Evolutionary conservation across 2,113 vertebrate species (phyloP).

Genomic region (Perccottus glenii): DNA sequence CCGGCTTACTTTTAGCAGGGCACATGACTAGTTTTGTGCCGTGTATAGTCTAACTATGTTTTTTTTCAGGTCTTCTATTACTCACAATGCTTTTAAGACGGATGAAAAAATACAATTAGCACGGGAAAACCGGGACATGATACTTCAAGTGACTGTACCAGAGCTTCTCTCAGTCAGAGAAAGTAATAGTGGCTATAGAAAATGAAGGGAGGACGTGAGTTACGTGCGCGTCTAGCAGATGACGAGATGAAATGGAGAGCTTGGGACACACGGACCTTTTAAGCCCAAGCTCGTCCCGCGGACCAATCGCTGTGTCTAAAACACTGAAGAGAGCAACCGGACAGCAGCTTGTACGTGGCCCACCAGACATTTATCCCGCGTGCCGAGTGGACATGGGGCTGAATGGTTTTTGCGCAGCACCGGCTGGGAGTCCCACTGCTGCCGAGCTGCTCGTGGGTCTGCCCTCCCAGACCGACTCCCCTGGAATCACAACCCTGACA

Average conservation of each 20-base stretch:
- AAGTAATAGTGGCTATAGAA: slow-evolving; percentile 63
- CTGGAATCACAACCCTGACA: slow-evolving; percentile 57
- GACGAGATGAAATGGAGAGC: slow-evolving; percentile 82
- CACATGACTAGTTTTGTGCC: too few relatives aligned
- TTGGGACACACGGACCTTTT: slow-evolving; percentile 73
- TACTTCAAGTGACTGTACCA: slow-evolving; percentile 51
- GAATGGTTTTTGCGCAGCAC: slow-evolving; percentile 57
- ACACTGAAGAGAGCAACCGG: slow-evolving; percentile 46
- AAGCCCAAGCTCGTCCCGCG: slow-evolving; percentile 60
- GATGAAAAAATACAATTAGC: neutral
- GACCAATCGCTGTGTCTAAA: slow-evolving; percentile 25
- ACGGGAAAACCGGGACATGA: slow-evolving; percentile 50
- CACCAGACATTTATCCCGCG: slow-evolving; percentile 30
- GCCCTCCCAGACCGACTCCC: slow-evolving; percentile 66
- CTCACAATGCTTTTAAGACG: slow-evolving; percentile 15
- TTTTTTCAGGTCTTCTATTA: neutral
- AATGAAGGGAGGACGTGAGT: slow-evolving; percentile 81
- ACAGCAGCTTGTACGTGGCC: slow-evolving; percentile 18
- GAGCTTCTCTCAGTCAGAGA: slow-evolving; percentile 48
- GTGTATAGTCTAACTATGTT: slow-evolving; percentile 26
- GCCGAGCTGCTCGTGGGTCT: slow-evolving; percentile 70
- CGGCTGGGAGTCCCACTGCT: slow-evolving; percentile 57
- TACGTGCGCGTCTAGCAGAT: slow-evolving; percentile 75
- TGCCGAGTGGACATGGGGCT: slow-evolving; percentile 73
- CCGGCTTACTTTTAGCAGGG: too few relatives aligned